These are phyloP conservation scores for Ichneumon xanthorius DNA, from an alignment of 2,888 invertebrate species.

Conservation along the genomic window DNA sequence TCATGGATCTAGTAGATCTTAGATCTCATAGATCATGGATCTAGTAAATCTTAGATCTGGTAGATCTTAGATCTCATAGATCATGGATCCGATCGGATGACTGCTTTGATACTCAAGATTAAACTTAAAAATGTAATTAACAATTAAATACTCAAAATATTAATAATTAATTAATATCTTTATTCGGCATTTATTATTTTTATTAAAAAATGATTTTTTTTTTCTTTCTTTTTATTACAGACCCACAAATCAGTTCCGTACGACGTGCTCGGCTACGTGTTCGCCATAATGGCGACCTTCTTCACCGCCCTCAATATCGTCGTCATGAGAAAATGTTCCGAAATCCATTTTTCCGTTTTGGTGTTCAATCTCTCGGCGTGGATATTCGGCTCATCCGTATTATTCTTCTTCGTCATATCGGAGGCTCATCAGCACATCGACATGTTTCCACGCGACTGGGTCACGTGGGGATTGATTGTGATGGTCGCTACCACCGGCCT, in stretches of 20 bases:
- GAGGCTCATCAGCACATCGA: conserved; percentile 73
- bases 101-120: too few species aligned
- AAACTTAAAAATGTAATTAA: neutral
- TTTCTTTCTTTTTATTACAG: conserved; percentile 71
- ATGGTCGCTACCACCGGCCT: conserved; percentile 83
- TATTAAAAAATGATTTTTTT: too few species aligned
- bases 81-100: too few species aligned
- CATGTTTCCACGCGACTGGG: conserved; percentile 77
- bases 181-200: neutral
- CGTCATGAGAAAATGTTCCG: conserved; percentile 85
- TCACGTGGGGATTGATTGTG: conserved; percentile 79
- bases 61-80: too few species aligned
- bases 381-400: conserved; percentile 81
- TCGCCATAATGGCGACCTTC: conserved; percentile 84
- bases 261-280: conserved; percentile 84
- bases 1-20: too few species aligned
- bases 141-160: neutral
- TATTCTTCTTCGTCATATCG: conserved; percentile 78
- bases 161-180: neutral
- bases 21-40: too few species aligned
- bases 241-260: conserved; percentile 77
- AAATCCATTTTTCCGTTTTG: conserved; percentile 85
- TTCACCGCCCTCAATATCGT: conserved; percentile 85
- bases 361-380: conserved; percentile 84
- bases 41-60: too few species aligned